phyloP scores from a whole-genome alignment of 2,888 invertebrate species.

The Aspidiotus destructor region DNA sequence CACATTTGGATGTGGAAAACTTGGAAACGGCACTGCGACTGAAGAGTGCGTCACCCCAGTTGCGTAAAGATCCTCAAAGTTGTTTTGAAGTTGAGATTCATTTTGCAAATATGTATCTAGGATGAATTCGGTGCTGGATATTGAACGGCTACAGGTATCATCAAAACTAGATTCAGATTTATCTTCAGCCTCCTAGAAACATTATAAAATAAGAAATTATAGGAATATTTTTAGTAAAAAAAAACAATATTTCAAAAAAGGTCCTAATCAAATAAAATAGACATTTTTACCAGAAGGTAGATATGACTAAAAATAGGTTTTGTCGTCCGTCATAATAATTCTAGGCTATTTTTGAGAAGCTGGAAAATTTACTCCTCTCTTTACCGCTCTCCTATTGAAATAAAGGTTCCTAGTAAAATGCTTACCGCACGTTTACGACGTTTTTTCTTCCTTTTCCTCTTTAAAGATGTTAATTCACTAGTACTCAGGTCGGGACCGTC shows the following conservation, averaged over 20 bases:
- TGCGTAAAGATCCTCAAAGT: slow-evolving; percentile 36
- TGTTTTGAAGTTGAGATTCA: slow-evolving; percentile 37
- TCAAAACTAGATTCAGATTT: slow-evolving; percentile 39
- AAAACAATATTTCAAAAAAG: neutral
- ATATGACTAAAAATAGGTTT: no score
- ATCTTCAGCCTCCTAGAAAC: slow-evolving; percentile 37
- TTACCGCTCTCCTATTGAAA: no score
- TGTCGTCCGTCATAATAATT: no score
- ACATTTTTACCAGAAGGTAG: no score
- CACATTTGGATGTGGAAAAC: slow-evolving; percentile 25
- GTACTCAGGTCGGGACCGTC: slow-evolving; percentile 5
- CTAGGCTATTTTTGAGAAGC: no score
- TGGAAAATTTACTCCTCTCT: no score
- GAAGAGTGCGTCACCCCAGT: slow-evolving; percentile 27
- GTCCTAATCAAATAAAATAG: neutral
- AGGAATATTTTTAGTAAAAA: no score
- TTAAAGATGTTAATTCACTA: slow-evolving; percentile 28
- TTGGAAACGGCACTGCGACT: slow-evolving; percentile 7
- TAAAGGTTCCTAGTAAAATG: no score
- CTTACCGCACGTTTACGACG: slow-evolving; percentile 39
- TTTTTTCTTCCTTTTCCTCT: slow-evolving; percentile 37
- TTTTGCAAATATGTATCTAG: slow-evolving; percentile 37
- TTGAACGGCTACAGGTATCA: slow-evolving; percentile 37
- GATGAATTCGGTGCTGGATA: slow-evolving; percentile 35
- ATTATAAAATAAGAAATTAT: neutral